A percentile compares a stretch with the other conserved stretches of the same genome.
phyloP scores from a whole-genome alignment of 2,888 invertebrate genomes.

The Neria commutata region DNA sequence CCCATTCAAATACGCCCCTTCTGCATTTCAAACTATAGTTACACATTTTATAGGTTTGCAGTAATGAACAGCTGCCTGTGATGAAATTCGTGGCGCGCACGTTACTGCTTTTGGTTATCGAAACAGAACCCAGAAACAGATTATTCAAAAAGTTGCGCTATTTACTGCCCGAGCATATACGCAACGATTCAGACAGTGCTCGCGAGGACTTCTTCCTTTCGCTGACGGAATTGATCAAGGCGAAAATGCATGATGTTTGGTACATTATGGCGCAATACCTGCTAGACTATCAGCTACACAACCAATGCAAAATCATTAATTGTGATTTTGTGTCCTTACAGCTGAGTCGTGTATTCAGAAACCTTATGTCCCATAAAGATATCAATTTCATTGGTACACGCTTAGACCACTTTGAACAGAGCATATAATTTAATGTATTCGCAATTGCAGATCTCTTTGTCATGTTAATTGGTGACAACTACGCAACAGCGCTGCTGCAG shows the following conservation, averaged over 20 bases:
- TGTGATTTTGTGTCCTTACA: conserved; percentile 50
- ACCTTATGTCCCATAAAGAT: conserved; percentile 52
- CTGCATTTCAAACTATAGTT: conserved; percentile 1
- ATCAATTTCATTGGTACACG: conserved; percentile 54
- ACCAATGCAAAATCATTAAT: conserved; percentile 43
- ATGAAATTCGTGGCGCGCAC: conserved; percentile 53
- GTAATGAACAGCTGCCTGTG: conserved; percentile 44
- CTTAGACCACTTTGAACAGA: background rate
- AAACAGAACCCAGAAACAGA: conserved; percentile 39
- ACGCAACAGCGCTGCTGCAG: conserved; percentile 44
- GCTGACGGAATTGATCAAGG: conserved; percentile 53
- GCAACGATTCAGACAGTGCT: conserved; percentile 39
- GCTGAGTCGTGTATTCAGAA: conserved; percentile 52
- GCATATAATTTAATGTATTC: background rate
- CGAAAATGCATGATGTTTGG: conserved; percentile 55
- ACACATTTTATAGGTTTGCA: conserved; percentile 29
- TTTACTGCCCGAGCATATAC: conserved; percentile 31
- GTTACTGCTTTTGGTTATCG: conserved; percentile 45
- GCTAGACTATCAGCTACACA: conserved; percentile 48
- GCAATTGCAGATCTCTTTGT: conserved; percentile 47
- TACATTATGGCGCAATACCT: conserved; percentile 55
- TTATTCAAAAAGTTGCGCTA: conserved; percentile 40
- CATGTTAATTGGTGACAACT: conserved; percentile 50
- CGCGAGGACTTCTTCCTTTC: conserved; percentile 52
- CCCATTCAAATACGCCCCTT: background rate